Evolutionary conservation across 2,113 vertebrate genomes (phyloP), one percentile per base, ranked within the genome.

Genomic region (Oryzias woworae): DNA sequence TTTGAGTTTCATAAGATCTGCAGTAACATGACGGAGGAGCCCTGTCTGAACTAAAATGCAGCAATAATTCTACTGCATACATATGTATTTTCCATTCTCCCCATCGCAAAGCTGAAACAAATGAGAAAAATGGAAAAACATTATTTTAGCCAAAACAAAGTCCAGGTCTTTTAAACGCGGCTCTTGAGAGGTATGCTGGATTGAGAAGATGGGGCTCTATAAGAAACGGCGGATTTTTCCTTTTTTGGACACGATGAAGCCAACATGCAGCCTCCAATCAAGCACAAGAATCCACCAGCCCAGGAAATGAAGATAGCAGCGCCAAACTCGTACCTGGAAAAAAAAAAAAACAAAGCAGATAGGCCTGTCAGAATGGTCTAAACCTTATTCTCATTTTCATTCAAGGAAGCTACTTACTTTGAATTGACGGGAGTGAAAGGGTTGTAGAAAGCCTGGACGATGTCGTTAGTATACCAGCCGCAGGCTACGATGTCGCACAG

Each of bases 231-330:
- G 8, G 78, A 0, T 62, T 89, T 91, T 3, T 46, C 57, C 1
- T 20, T 20, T 53, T 48, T 71, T 1, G 93, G 91, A 53, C 95
- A 96, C 5, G 94, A 93, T 0, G 92, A 93, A 0, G 94, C 85
- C n/a, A 96, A 83, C 77, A 95, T 90, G 0, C 26, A 86, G 0
- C 95, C 95, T 2, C 95, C 95, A 1, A 95, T 69, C 2, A 95
- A 20, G 0, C 82, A 52, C 73, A 96, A 73, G 60, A 93, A 92
- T 0, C 93, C 73, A 1, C 94, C 95, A 0, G 94, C 95, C 95
- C 95, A 96, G 58, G 92, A 92, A 0, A 96, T 90, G 71, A 96
- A 96, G 62, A 96, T 88, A n/a, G 94, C 93, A 1, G 94, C 57
- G 0, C 95, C 95, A 66, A 96, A 94, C 80, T 96, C 95, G 0